Evolutionary conservation across 2,888 invertebrate species (phyloP).

Genomic region (Yponomeuta sedellus): DNA sequence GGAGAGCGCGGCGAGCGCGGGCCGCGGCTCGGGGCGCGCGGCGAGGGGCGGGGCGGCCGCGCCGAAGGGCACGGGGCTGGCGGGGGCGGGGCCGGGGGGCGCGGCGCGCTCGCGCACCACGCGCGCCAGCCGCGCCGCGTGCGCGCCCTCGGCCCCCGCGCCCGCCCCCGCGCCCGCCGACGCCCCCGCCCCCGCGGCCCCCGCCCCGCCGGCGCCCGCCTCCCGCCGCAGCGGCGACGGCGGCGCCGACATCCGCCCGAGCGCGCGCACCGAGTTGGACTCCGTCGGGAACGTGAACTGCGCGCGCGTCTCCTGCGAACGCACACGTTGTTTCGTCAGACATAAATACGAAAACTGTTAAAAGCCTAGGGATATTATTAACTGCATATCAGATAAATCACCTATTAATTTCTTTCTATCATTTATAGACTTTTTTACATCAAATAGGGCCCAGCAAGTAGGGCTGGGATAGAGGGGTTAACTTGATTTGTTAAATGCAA

Average conservation of each 20-base stretch:
- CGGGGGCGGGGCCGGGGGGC: slow-evolving; percentile 46
- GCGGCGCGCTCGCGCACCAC: slow-evolving; percentile 64
- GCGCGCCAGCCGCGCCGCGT: slow-evolving; percentile 55
- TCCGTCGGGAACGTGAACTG: slow-evolving; percentile 72
- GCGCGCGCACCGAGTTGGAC: slow-evolving; percentile 81
- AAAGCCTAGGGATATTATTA: too few relatives aligned
- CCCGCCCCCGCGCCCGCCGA: slow-evolving; percentile 21
- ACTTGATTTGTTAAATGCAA: too few relatives aligned
- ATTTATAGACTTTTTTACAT: too few relatives aligned
- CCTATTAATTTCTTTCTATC: too few relatives aligned
- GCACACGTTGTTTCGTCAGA: too few relatives aligned
- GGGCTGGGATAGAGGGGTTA: too few relatives aligned
- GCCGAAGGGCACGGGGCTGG: slow-evolving; percentile 54
- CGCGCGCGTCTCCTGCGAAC: slow-evolving; percentile 54
- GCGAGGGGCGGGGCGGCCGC: slow-evolving; percentile 48
- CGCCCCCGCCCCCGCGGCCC: slow-evolving; percentile 30
- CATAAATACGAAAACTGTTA: too few relatives aligned
- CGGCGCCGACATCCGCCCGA: slow-evolving; percentile 78
- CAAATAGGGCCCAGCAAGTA: too few relatives aligned
- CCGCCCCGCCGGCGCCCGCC: slow-evolving; percentile 43
- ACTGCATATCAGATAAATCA: too few relatives aligned
- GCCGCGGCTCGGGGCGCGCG: slow-evolving; percentile 30
- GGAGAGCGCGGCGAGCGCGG: slow-evolving; percentile 17
- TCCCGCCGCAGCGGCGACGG: slow-evolving; percentile 83
- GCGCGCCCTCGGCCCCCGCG: slow-evolving; percentile 28